Evolutionary conservation across 2,113 vertebrate genomes (phyloP).

Genomic region (Procapra przewalskii): DNA sequence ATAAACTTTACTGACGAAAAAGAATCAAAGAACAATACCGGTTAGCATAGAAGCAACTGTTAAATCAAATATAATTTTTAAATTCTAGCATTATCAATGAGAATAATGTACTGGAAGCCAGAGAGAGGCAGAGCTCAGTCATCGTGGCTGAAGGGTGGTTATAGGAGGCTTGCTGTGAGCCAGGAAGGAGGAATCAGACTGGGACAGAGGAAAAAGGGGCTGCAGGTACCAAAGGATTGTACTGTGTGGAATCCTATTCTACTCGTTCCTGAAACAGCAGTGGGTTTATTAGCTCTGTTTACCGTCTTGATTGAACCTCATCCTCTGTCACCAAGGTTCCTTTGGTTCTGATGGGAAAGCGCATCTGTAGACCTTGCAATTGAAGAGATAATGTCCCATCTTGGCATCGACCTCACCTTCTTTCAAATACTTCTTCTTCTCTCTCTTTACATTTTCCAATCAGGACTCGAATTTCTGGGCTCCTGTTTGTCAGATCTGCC

Average conservation of each 20-base stretch:
- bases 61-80: not conserved
- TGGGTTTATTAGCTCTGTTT: not conserved
- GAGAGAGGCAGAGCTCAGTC: not conserved
- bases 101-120: not conserved
- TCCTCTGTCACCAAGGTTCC: not conserved
- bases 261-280: not conserved
- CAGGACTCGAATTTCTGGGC: not conserved
- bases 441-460: not conserved
- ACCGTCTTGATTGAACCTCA: not conserved
- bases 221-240: not conserved
- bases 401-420: not conserved
- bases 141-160: not conserved
- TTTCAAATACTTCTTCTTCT: not conserved
- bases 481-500: not conserved
- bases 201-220: not conserved
- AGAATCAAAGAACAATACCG: not conserved
- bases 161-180: not conserved
- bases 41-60: not conserved
- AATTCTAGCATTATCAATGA: not conserved
- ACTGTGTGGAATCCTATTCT: not conserved
- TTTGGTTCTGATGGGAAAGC: not conserved
- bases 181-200: not conserved
- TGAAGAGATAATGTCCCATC: not conserved
- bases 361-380: not conserved
- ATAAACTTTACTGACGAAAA: not conserved